A percentile compares a stretch with the other conserved stretches of the same genome.
These are phyloP conservation scores for Sceliomorpha sp. DNA, from an alignment of 2,888 invertebrate genomes.

Conservation along the genomic window DNA sequence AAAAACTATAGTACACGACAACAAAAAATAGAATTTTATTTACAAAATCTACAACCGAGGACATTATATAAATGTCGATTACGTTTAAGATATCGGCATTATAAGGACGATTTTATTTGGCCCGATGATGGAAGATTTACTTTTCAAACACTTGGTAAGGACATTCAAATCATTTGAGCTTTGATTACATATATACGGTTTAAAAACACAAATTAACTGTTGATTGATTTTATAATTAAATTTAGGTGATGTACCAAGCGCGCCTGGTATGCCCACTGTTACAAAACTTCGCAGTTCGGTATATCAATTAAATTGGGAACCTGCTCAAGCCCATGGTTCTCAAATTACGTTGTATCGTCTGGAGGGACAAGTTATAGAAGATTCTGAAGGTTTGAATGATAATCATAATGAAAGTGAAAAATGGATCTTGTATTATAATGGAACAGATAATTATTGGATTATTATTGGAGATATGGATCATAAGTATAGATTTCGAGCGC, in stretches of 20 bases:
- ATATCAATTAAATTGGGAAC: slow-evolving; percentile 90
- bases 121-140: slow-evolving; percentile 86
- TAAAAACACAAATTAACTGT: too few relatives aligned
- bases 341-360: slow-evolving; percentile 87
- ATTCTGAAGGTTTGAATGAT: slow-evolving; percentile 43
- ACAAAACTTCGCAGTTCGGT: slow-evolving; percentile 87
- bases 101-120: slow-evolving; percentile 85
- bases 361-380: slow-evolving; percentile 83
- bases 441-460: slow-evolving; percentile 91
- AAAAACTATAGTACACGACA: slow-evolving; percentile 57
- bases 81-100: slow-evolving; percentile 84
- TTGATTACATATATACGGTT: too few relatives aligned
- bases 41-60: slow-evolving; percentile 84
- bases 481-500: slow-evolving; percentile 87
- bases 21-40: slow-evolving; percentile 68
- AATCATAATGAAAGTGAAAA: slow-evolving; percentile 64
- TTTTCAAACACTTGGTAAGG: slow-evolving; percentile 88
- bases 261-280: slow-evolving; percentile 89
- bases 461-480: slow-evolving; percentile 83
- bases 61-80: slow-evolving; percentile 90
- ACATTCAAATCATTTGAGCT: background rate
- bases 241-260: slow-evolving; percentile 88
- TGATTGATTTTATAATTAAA: slow-evolving; percentile 5
- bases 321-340: slow-evolving; percentile 89
- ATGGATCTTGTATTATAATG: slow-evolving; percentile 88